A percentile compares a stretch with the other conserved stretches of the same genome.
These are phyloP conservation scores for Corythornis leucogaster DNA, from an alignment of 2,797 vertebrate species.

Conservation along the genomic window DNA sequence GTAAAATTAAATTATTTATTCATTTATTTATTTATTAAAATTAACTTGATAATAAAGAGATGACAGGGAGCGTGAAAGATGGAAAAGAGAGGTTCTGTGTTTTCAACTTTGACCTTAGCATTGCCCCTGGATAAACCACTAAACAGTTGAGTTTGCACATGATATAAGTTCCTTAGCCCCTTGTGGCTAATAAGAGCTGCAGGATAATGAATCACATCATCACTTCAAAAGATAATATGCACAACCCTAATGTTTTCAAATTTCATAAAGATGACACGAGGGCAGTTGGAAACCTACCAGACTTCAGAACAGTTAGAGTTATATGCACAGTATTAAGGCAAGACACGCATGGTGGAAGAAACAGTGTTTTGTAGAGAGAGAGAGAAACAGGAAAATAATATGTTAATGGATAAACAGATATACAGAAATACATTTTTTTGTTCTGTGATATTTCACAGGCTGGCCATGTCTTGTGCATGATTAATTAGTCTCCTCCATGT, in stretches of 20 bases:
- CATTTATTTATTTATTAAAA: not conserved
- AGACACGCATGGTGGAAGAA: not conserved
- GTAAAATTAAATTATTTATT: not conserved
- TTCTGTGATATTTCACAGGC: conserved; percentile 71
- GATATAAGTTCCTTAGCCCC: conserved; percentile 32
- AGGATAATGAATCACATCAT: conserved; percentile 81
- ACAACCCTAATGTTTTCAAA: conserved; percentile 78
- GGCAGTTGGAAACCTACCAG: conserved; percentile 63
- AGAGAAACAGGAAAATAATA: conserved; percentile 75
- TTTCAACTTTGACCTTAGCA: not conserved
- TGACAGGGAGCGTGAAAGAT: not conserved
- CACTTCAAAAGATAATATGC: conserved; percentile 76
- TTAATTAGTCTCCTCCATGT: conserved; percentile 73
- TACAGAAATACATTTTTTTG: not conserved
- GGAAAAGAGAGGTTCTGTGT: not conserved
- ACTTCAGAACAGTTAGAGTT: conserved; percentile 58
- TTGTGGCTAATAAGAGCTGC: conserved; percentile 68
- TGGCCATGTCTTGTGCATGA: conserved; percentile 61
- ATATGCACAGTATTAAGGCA: conserved; percentile 37
- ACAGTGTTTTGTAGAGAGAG: conserved; percentile 25
- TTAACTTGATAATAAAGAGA: not conserved
- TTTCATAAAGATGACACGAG: conserved; percentile 80
- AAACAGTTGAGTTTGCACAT: conserved; percentile 5
- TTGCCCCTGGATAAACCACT: conserved; percentile 5
- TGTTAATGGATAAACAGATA: conserved; percentile 75